Base-by-base conservation (phyloP, 2,113 vertebrate species). In the Spermophilus dauricus region DNA sequence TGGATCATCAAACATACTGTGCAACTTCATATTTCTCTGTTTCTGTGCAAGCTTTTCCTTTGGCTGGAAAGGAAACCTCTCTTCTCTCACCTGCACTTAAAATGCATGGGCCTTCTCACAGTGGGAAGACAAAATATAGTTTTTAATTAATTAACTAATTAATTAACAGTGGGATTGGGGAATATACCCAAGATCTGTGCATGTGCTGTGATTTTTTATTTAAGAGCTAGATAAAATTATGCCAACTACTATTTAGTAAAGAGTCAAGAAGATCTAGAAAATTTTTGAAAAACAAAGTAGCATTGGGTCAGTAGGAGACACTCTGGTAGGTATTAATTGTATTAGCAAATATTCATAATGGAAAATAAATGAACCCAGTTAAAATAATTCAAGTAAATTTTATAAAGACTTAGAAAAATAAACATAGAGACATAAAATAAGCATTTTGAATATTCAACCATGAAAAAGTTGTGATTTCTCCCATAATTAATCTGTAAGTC, bases 351-450 rank as follows among this genome's bases (percentile, higher is more conserved):
- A 37, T 58, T 77, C 65, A 93, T 82, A 86, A 70, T 91, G 30
- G 32, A 87, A 91, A 87, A 70, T 83, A 45, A 96, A 53, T 87
- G 11, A 72, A 75, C 53, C 39, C 42, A 84, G 34, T 58, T 24
- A 77, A 91, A 69, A 51, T 3, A 82, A 32, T 69, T 61, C 77
- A 89, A 72, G 61, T 63, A 69, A 34, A 84, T 73, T 73, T 96
- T 80, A 45, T 81, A 45, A 84, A 93, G 48, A 11, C 56, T 61
- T 93, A 83, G 45, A 86, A 22, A 86, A 88, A 89, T 92, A 91
- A 75, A 82, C 10, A 58, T 14, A 89, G 42, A 77, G 18, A 58
- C 28, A 67, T 32, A 34, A 34, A 77, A 76, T 45, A 28, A 83
- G 22, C 39, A n/a, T 84, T 53, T 48, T 70, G 9, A 92, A 77